A percentile compares a stretch with the other conserved stretches of the same genome.
Conservation (phyloP, 2,797 vertebrate genomes). For the Siniperca scherzeri region DNA sequence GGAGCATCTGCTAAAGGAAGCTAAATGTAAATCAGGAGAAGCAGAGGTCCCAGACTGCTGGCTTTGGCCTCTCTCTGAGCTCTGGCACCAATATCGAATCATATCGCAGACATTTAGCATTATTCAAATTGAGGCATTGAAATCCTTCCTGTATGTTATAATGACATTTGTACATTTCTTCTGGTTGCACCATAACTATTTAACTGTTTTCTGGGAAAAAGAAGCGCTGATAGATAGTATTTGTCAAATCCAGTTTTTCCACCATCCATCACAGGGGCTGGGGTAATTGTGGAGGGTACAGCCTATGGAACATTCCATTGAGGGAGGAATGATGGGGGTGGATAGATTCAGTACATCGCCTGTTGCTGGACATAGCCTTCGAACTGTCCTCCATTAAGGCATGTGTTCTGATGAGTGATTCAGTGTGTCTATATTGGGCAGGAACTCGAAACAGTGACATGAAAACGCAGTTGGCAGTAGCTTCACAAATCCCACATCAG, state of each 20-base stretch:
- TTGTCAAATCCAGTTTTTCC: slow-evolving; percentile 80
- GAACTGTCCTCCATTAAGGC: slow-evolving; percentile 82
- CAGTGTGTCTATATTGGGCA: slow-evolving; percentile 84
- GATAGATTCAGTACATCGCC: slow-evolving; percentile 70
- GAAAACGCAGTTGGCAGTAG: slow-evolving; percentile 87
- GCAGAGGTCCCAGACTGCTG: slow-evolving; percentile 39
- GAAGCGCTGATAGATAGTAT: slow-evolving; percentile 75
- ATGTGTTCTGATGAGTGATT: slow-evolving; percentile 85
- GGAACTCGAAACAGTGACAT: slow-evolving; percentile 86
- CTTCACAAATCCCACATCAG: slow-evolving; percentile 89
- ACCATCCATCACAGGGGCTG: slow-evolving; percentile 75
- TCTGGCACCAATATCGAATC: slow-evolving; percentile 50
- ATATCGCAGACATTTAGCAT: slow-evolving; percentile 53
- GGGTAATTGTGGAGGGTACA: slow-evolving; percentile 77
- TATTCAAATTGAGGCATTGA: slow-evolving; percentile 58
- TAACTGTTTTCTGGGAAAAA: slow-evolving; percentile 66
- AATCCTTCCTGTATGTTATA: slow-evolving; percentile 65
- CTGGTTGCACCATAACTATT: slow-evolving; percentile 65
- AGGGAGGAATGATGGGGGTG: slow-evolving; percentile 70
- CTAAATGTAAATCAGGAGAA: slow-evolving; percentile 44
- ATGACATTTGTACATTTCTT: slow-evolving; percentile 71
- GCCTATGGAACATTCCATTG: slow-evolving; percentile 78
- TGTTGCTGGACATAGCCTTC: slow-evolving; percentile 68
- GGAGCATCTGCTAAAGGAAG: slow-evolving; percentile 30
- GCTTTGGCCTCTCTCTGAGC: slow-evolving; percentile 50